phyloP scores from a whole-genome alignment of 2,113 vertebrate species.

The Zosterops lateralis region DNA sequence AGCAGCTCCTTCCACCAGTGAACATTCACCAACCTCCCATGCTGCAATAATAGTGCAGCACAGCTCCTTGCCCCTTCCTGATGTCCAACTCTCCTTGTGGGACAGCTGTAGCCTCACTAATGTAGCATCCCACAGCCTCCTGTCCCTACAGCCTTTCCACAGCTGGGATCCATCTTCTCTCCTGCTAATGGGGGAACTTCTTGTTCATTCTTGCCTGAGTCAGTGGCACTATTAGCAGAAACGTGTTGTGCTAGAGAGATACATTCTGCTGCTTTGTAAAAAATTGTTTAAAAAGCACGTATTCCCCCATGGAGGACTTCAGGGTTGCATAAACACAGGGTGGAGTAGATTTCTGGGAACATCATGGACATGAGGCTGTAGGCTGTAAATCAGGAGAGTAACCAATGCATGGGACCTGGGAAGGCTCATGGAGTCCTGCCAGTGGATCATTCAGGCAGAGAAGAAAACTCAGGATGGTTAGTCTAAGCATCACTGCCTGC shows the following conservation, averaged over 20 bases:
- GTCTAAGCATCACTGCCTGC: neutral
- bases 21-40: rapidly evolving
- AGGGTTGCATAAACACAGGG: neutral
- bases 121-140: neutral
- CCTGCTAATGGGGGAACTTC: neutral
- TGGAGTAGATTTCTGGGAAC: neutral
- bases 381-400: neutral
- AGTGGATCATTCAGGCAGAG: neutral
- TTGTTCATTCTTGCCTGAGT: neutral
- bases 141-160: neutral
- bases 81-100: neutral
- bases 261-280: neutral
- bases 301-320: neutral
- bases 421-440: neutral
- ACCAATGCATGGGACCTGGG: neutral
- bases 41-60: rapidly evolving
- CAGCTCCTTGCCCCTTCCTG: neutral
- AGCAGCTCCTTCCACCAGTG: neutral
- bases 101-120: neutral
- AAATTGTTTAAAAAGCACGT: neutral
- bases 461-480: neutral
- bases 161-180: neutral
- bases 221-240: neutral
- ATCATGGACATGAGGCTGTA: rapidly evolving
- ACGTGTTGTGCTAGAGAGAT: neutral